Conservation (phyloP, 1,140 invertebrate genomes). For the Choristoneura fumiferana region DNA sequence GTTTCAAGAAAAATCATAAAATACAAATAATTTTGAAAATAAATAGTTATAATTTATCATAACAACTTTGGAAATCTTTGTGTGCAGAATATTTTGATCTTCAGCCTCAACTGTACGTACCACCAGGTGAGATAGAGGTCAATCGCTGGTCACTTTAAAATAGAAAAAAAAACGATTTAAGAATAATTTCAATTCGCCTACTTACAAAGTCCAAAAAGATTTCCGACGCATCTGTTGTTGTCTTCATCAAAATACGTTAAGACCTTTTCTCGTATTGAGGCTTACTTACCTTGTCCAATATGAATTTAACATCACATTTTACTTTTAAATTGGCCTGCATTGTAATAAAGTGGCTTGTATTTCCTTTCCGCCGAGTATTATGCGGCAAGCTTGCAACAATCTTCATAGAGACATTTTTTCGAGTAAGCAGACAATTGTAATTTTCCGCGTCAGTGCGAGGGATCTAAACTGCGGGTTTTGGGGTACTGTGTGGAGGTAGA, state of each 20-base stretch:
- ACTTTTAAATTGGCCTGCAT: conserved; percentile 10
- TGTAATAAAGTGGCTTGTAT: conserved; percentile 1
- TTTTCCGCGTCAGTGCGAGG: conserved; percentile 52
- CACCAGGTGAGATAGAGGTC: too few relatives aligned
- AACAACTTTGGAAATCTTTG: too few relatives aligned
- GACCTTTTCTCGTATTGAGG: not conserved
- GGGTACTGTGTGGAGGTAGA: not conserved
- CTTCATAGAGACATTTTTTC: conserved; percentile 7
- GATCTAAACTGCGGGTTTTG: not conserved
- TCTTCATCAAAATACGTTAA: not conserved
- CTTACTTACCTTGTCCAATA: conserved; percentile 8
- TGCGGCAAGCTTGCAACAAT: not conserved
- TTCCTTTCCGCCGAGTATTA: not conserved
- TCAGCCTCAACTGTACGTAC: too few relatives aligned
- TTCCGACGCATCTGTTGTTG: not conserved
- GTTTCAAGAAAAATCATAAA: too few relatives aligned
- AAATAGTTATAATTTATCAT: too few relatives aligned
- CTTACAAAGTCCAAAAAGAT: too few relatives aligned
- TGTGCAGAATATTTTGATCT: too few relatives aligned
- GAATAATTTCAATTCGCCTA: too few relatives aligned
- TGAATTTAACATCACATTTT: conserved; percentile 18
- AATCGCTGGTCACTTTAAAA: too few relatives aligned
- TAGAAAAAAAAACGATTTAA: too few relatives aligned
- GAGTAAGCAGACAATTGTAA: conserved; percentile 51
- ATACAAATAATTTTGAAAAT: too few relatives aligned